These are phyloP conservation scores for Amphiduros pacificus DNA, from an alignment of 2,888 invertebrate species.

Conservation along the genomic window DNA sequence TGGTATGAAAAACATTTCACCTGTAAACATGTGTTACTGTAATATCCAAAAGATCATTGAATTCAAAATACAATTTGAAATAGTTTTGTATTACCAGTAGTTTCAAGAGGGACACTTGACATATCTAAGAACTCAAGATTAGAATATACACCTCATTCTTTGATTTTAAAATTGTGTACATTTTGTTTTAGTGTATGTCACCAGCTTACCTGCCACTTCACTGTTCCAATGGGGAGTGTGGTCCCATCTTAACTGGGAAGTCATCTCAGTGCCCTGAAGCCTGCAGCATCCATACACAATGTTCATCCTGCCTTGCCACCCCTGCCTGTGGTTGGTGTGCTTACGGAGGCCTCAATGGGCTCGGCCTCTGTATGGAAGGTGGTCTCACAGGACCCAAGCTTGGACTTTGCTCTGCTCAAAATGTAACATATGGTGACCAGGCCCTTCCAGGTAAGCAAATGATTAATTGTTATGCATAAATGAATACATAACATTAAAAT, in stretches of 20 bases:
- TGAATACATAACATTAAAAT: not conserved
- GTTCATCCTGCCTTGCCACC: constrained; percentile 82
- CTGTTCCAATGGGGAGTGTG: constrained; percentile 90
- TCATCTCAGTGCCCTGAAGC: constrained; percentile 77
- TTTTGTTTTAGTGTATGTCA: constrained; percentile 71
- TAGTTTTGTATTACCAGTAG: no score
- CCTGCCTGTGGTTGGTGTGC: constrained; percentile 96
- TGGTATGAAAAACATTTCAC: no score
- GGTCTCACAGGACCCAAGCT: constrained; percentile 67
- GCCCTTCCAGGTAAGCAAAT: constrained; percentile 32
- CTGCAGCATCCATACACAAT: constrained; percentile 80
- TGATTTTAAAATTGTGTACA: not conserved
- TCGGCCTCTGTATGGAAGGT: constrained; percentile 85
- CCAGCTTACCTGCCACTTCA: constrained; percentile 83
- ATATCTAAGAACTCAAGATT: no score
- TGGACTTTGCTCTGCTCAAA: constrained; percentile 35
- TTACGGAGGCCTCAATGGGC: constrained; percentile 61
- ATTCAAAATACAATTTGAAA: no score
- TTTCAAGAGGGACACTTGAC: no score
- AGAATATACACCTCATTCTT: not conserved
- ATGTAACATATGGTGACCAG: constrained; percentile 34
- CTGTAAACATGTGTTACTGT: no score
- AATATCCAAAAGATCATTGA: no score
- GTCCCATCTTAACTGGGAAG: constrained; percentile 62
- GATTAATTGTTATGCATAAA: not conserved